phyloP scores from a whole-genome alignment of 2,797 vertebrate species.

The Synanceia verrucosa region DNA sequence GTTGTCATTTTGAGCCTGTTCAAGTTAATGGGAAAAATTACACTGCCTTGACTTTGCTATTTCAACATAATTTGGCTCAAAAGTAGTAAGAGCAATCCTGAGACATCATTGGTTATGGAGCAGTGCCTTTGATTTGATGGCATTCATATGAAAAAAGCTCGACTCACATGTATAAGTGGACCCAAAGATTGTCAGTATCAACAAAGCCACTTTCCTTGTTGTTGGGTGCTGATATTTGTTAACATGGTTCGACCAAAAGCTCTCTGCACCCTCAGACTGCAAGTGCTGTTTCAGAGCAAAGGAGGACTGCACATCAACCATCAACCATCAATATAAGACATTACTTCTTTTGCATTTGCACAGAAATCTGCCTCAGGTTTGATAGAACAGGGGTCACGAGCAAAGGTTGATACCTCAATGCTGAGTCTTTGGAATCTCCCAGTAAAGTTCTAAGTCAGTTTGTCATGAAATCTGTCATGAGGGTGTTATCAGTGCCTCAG shows the following conservation, averaged over 20 bases:
- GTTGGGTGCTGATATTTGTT: neutral
- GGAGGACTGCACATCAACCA: neutral
- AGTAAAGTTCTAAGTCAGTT: neutral
- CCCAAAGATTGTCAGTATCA: neutral
- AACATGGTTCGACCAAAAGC: neutral
- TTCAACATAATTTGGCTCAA: neutral
- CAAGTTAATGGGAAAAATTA: neutral
- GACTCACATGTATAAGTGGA: neutral
- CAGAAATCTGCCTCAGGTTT: no score
- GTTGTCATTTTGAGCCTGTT: neutral
- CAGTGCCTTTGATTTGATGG: neutral
- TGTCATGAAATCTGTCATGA: conserved; percentile 2
- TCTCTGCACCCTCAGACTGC: neutral
- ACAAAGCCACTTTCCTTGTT: neutral
- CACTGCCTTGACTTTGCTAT: neutral
- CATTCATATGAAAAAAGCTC: neutral
- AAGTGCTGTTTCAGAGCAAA: conserved; percentile 15
- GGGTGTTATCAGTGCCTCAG: neutral
- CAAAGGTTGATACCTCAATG: no score
- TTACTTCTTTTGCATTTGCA: no score
- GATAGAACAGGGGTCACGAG: no score
- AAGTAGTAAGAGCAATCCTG: neutral
- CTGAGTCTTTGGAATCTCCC: neutral
- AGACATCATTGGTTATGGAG: neutral
- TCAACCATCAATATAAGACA: neutral